These are phyloP conservation scores for Rhinopomastus cyanomelas DNA, from an alignment of 2,113 vertebrate species.

Conservation along the genomic window DNA sequence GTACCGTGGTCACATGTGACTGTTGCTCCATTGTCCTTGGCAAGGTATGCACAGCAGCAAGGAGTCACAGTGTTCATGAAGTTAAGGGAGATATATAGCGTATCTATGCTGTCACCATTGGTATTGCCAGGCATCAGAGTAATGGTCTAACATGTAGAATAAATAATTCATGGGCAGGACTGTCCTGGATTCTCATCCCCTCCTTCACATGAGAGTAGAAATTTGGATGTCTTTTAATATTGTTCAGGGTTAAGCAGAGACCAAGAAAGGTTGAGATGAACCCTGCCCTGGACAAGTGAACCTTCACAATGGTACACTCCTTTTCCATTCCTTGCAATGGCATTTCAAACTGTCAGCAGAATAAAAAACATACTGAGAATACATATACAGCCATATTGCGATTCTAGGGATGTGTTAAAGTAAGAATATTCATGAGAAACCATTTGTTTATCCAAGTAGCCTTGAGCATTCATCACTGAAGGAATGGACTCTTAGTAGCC, in stretches of 20 bases:
- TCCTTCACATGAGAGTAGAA: neutral
- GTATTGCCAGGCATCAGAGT: neutral
- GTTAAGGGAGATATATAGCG: neutral
- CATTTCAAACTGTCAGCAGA: neutral
- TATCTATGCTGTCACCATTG: neutral
- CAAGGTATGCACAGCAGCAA: neutral
- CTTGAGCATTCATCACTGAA: slow-evolving; percentile 38
- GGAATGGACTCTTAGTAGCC: neutral
- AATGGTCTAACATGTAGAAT: neutral
- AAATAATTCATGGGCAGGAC: neutral
- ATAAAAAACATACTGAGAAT: neutral
- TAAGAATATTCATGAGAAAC: slow-evolving; percentile 54
- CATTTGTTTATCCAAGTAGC: slow-evolving; percentile 63
- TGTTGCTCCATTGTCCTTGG: rapidly evolving
- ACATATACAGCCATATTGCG: neutral
- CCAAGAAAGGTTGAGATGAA: neutral
- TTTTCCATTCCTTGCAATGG: neutral
- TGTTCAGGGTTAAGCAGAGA: neutral
- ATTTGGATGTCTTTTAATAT: neutral
- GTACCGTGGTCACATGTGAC: rapidly evolving
- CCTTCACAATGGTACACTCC: neutral
- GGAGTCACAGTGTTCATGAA: neutral
- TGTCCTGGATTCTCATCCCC: neutral
- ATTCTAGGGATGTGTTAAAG: slow-evolving; percentile 11
- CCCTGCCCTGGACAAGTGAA: neutral